These are phyloP conservation scores for Sminthurides bifidus DNA, from an alignment of 1,140 invertebrate genomes.

Conservation along the genomic window DNA sequence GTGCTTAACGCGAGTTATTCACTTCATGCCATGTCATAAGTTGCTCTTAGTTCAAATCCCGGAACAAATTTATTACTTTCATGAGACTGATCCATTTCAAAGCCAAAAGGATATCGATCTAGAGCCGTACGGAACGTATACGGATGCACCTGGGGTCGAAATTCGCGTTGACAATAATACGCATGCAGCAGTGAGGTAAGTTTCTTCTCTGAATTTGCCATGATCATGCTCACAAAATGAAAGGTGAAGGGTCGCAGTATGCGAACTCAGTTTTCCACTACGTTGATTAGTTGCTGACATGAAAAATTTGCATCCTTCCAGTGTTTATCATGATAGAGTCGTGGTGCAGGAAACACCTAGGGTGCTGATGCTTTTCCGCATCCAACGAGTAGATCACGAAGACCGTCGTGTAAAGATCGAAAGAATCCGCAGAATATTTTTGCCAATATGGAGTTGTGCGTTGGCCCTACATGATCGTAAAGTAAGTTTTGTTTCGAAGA, in stretches of 20 bases:
- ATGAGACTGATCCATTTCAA: conserved; percentile 11
- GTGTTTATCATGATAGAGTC: conserved; percentile 14
- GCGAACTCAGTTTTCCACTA: not conserved
- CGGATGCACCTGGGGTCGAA: not conserved
- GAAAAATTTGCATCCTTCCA: too few relatives aligned
- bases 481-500: conserved; percentile 3
- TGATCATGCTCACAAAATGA: too few relatives aligned
- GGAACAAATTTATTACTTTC: conserved; percentile 13
- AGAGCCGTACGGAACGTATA: conserved; percentile 15
- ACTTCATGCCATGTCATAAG: conserved; percentile 11
- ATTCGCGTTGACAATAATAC: conserved; percentile 20
- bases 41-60: conserved; percentile 14
- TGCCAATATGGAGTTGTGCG: conserved; percentile 20
- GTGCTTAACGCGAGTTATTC: conserved; percentile 8
- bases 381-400: conserved; percentile 8
- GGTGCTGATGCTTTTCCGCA: conserved; percentile 13
- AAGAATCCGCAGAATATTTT: conserved; percentile 12
- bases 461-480: conserved; percentile 11
- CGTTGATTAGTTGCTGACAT: too few relatives aligned
- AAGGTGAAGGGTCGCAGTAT: not conserved
- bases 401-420: conserved; percentile 1
- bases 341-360: conserved; percentile 17
- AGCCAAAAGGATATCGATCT: not conserved
- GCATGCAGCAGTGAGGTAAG: conserved; percentile 18
- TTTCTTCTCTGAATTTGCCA: too few relatives aligned